Evolutionary conservation across 2,888 invertebrate species (phyloP).

Genomic region (Diloba caeruleocephala): DNA sequence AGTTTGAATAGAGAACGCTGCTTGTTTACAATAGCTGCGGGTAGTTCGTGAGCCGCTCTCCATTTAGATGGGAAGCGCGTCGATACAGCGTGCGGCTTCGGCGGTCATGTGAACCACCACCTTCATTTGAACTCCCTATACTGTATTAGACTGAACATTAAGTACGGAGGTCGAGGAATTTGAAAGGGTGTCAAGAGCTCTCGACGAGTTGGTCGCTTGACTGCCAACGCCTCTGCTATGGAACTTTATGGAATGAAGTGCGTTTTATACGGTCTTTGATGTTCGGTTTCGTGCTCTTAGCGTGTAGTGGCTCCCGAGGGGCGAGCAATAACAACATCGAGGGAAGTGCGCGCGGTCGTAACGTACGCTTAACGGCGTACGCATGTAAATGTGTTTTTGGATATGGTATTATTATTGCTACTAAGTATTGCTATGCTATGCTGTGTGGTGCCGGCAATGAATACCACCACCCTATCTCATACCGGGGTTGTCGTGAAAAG

Average conservation of each 20-base stretch:
- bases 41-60: conserved; percentile 85
- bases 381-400: conserved; percentile 66
- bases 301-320: conserved; percentile 79
- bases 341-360: conserved; percentile 74
- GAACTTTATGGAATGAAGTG: conserved; percentile 85
- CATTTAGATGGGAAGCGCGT: conserved; percentile 83
- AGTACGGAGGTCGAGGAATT: conserved; percentile 55
- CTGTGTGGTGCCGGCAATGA: no score
- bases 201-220: conserved; percentile 69
- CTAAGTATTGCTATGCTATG: conserved; percentile 23
- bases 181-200: conserved; percentile 68
- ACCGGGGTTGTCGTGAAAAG: no score
- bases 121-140: conserved; percentile 64
- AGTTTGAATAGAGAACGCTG: conserved; percentile 84
- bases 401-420: conserved; percentile 39
- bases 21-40: conserved; percentile 87
- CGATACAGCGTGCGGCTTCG: conserved; percentile 77
- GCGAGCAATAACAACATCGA: conserved; percentile 76
- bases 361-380: conserved; percentile 65
- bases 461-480: no score
- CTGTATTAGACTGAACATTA: conserved; percentile 45
- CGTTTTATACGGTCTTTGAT: conserved; percentile 85
- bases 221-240: conserved; percentile 76
- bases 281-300: conserved; percentile 82
- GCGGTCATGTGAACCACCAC: conserved; percentile 73